Evolutionary conservation across 1,140 invertebrate species (phyloP), one percentile per base, ranked within the genome.

Genomic region (Achroia grisella): DNA sequence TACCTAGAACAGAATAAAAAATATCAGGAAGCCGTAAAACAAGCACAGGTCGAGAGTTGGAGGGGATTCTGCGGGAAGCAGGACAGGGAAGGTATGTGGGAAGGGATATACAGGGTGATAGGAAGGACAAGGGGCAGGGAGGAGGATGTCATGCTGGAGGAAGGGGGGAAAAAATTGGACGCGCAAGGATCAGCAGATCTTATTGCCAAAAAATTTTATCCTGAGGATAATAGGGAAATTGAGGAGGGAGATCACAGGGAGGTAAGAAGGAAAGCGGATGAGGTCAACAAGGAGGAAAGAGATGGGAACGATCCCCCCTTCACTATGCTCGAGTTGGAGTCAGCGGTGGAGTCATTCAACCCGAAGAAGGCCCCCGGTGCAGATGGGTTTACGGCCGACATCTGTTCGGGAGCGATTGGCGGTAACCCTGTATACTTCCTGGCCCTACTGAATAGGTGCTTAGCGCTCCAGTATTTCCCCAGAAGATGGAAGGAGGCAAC

Each of bases 281-380:
- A 10, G 10, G 27, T 48, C 1, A 36, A 34, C 6, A 10, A 39
- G 28, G 8, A 4, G 29, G 14, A 9, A 9, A 1, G 42, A 15
- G 12, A 35, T n/a, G n/a, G n/a, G 11, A 17, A 35, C 17, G 41
- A 44, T 10, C 41, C 41, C 10, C 41, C 41, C n/a, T 44, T 44
- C 10, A 34, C 31, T n/a, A 5, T 27, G 37, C 8, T 9, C 12
- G 36, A 39, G 34, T 23, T 39, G 8, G 9, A 2, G 27, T 23
- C 32, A 27, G 39, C 15, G 2, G 12, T 13, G 0, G 2, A 14
- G 6, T 31, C 28, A 4, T 52, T 55, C 10, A 63, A 56, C 10
- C 49, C 60, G 1, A 63, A 56, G 13, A 63, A 63, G 36, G 52
- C 56, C 10, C 61, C 56, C 0, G 61, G 56, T 1, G 10, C 2